phyloP scores from a whole-genome alignment of 1,140 invertebrate genomes.

The Brachionus sp. region DNA sequence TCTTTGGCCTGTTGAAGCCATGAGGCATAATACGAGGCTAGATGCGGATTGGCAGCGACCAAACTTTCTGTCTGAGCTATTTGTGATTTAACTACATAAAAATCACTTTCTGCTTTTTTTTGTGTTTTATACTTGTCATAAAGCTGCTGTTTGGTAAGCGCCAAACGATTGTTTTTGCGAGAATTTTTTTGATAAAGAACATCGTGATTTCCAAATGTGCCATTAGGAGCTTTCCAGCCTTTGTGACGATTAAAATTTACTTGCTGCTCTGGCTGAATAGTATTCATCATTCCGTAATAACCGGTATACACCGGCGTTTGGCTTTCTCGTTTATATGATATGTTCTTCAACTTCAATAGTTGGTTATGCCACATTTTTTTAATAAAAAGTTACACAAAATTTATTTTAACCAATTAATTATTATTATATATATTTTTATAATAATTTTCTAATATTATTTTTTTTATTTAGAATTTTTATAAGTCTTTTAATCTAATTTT shows the following conservation, averaged over 20 bases:
- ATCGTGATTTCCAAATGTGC: background rate
- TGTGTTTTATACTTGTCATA: conserved; percentile 3
- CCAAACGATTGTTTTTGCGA: background rate
- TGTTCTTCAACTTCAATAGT: background rate
- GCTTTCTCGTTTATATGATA: background rate
- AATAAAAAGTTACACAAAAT: background rate
- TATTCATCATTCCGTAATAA: background rate
- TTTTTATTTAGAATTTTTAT: background rate
- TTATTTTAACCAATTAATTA: too few species aligned
- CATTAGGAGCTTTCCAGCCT: background rate
- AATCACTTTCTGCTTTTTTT: conserved; percentile 13
- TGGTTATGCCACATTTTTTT: conserved; percentile 22
- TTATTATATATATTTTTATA: background rate
- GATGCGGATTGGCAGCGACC: background rate
- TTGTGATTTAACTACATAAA: background rate
- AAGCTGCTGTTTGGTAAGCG: background rate
- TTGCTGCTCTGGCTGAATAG: background rate
- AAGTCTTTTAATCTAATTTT: conserved; percentile 27
- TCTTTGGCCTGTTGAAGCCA: conserved; percentile 21
- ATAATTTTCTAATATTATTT: background rate
- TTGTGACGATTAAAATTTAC: background rate
- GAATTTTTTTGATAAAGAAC: background rate
- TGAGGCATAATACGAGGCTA: background rate
- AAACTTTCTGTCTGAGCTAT: background rate
- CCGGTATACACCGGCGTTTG: background rate